Base-by-base conservation (phyloP, 2,888 invertebrate genomes). In the Clistopyga incitator region DNA sequence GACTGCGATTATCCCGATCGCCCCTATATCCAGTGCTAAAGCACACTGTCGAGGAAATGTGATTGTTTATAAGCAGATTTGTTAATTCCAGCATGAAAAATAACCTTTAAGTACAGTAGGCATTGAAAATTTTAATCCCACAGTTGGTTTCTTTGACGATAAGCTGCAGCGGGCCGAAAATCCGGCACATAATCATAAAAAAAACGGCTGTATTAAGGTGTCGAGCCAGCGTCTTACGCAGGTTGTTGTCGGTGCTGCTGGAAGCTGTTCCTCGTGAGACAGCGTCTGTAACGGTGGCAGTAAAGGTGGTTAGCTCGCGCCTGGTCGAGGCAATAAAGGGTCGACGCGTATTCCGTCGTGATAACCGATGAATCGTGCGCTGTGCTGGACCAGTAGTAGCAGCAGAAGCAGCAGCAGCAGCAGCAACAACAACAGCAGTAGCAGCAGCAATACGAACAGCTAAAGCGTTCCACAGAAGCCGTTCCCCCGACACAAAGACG, bases 401-500 rank as follows among this genome's bases (percentile, higher is more conserved):
- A 50, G 68, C 15, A 72, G 67, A n/a, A n/a, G n/a, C n/a, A 74
- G 23, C 64, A 65, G 78, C 47, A 52, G 70, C 80, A 50, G 68
- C 15, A 72, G 67, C 75, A 54, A 23, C 52, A 61, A 18, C 76
- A 64, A 38, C 64, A 56, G 23, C 50, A 23, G 23, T 47, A 56
- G 20, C 68, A 71, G 34, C 52, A 64, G n/a, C 68, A 56, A 67
- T 29, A 78, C 65, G 78, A 52, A 20, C 54, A 77, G 68, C 72
- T 23, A 56, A 64, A 64, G 86, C 85, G 84, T 88, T 90, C 86
- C 85, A 89, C 89, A 82, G 87, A 84, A 89, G 88, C 87, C 85
- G 87, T 87, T 85, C 81, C 85, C 79, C 83, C 71, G 88, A 86
- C 88, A 88, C 89, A 91, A 91, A 85, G 88, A 88, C 79, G 86